Conservation (phyloP, 2,888 invertebrate species). For the Meliscaeva auricollis region DNA sequence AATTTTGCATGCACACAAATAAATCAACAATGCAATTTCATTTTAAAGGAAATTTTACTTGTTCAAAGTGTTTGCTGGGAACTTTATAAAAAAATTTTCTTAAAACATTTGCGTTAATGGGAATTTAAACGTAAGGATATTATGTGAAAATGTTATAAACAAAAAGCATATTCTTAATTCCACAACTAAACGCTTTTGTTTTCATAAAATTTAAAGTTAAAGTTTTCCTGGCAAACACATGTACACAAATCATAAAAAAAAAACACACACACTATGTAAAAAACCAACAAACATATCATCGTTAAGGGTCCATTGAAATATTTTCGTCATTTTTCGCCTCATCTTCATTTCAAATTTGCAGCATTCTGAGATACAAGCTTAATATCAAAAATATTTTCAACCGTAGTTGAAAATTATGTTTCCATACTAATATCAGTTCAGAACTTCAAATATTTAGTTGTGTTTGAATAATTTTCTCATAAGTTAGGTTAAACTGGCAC, state of each 20-base stretch:
- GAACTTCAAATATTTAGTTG: background rate
- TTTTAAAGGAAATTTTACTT: background rate
- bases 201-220: too few species aligned
- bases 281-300: background rate
- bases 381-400: background rate
- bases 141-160: too few species aligned
- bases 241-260: background rate
- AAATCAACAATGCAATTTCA: background rate
- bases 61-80: too few species aligned
- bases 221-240: too few species aligned
- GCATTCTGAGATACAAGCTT: background rate
- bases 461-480: too few species aligned
- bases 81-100: too few species aligned
- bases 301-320: constrained; percentile 15
- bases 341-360: constrained; percentile 16
- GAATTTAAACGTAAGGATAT: too few species aligned
- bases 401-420: too few species aligned
- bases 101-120: too few species aligned
- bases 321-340: constrained; percentile 34
- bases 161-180: too few species aligned
- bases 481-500: too few species aligned
- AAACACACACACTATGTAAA: background rate
- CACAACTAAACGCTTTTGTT: too few species aligned
- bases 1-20: constrained; percentile 52
- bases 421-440: background rate